Percentiles rank a stretch among this genome's conserved stretches.
Evolutionary conservation across 2,888 invertebrate species (phyloP).

Genomic region (Heliconius cydno): DNA sequence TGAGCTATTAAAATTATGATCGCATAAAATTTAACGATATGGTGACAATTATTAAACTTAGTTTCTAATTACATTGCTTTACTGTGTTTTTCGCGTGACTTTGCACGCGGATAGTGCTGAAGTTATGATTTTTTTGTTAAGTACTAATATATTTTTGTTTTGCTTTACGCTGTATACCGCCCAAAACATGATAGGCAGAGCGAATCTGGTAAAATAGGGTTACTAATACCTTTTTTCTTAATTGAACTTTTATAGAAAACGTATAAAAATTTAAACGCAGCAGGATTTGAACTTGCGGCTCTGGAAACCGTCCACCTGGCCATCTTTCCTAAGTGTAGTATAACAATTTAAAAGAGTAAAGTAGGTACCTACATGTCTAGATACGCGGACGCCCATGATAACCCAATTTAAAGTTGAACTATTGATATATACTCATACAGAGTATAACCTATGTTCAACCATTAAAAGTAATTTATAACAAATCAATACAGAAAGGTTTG

Average conservation of each 20-base stretch:
- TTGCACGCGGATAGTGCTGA: neutral
- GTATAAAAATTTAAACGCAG: too few species aligned
- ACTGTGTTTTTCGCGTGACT: neutral
- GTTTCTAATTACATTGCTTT: conserved; percentile 10
- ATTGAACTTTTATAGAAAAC: too few species aligned
- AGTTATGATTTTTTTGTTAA: neutral
- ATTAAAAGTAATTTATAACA: conserved; percentile 35
- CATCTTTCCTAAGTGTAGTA: too few species aligned
- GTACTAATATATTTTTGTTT: too few species aligned
- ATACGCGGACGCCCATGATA: neutral
- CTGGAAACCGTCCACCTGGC: too few species aligned
- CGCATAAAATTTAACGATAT: conserved; percentile 26
- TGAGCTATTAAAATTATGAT: conserved; percentile 40
- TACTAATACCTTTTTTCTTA: too few species aligned
- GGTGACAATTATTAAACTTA: conserved; percentile 9
- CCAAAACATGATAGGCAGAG: too few species aligned
- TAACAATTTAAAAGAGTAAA: too few species aligned
- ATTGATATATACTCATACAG: neutral
- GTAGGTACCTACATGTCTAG: too few species aligned
- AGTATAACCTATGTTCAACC: neutral
- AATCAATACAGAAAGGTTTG: conserved; percentile 57
- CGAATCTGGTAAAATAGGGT: too few species aligned
- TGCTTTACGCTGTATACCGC: too few species aligned
- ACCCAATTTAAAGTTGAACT: neutral
- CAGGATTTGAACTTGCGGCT: too few species aligned